A percentile compares a stretch with the other conserved stretches of the same genome.
Conservation (phyloP, 2,113 vertebrate species). For the Marcusenius ussheri region DNA sequence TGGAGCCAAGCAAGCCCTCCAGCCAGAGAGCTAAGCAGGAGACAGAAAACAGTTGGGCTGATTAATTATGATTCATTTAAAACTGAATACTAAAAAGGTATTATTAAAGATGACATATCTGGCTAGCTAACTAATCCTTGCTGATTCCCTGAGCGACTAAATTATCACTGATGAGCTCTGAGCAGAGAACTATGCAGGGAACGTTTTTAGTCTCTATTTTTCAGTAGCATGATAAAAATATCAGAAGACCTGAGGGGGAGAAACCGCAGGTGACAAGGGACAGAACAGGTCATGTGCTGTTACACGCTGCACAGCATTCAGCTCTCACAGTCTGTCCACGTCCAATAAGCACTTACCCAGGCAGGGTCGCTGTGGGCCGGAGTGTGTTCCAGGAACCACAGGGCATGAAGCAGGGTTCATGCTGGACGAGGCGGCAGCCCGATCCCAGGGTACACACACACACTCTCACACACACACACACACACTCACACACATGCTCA, state of each 20-base stretch:
- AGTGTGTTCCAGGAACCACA: not conserved
- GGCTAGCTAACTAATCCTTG: conserved; percentile 11
- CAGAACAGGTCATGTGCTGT: not conserved
- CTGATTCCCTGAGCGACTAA: not conserved
- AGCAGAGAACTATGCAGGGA: not conserved
- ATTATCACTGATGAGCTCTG: conserved; percentile 10
- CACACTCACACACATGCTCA: not conserved
- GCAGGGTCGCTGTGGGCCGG: not conserved
- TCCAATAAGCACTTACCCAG: not conserved
- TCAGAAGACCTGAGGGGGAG: not conserved
- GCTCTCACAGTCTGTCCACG: not conserved
- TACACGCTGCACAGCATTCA: not conserved
- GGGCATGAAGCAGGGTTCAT: not conserved
- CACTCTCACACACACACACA: not conserved
- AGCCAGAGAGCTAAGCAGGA: not conserved
- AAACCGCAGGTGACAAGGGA: not conserved
- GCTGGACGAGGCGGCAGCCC: not conserved
- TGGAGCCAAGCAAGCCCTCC: not conserved
- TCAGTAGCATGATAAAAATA: not conserved
- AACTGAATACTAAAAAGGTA: not conserved
- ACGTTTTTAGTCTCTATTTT: not conserved
- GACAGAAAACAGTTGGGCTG: not conserved
- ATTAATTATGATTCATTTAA: conserved; percentile 8
- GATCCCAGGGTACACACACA: not conserved
- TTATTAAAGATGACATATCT: conserved; percentile 6